Conservation (phyloP, 2,113 vertebrate genomes). For the Canis aureus region DNA sequence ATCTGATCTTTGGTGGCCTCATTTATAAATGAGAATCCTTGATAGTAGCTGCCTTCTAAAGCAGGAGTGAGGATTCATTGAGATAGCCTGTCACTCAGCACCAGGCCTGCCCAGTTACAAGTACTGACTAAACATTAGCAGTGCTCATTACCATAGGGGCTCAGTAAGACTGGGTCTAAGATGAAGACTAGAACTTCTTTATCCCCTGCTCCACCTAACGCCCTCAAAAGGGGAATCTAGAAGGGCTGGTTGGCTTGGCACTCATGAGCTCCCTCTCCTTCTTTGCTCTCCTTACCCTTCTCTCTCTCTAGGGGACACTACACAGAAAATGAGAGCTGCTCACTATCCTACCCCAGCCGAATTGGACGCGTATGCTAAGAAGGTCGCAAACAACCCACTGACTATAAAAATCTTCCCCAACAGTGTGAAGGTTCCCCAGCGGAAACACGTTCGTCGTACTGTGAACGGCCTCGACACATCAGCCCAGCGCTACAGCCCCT, state of each 20-base stretch:
- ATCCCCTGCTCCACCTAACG: not conserved
- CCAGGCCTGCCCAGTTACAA: not conserved
- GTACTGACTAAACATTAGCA: not conserved
- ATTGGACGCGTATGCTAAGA: conserved; percentile 99
- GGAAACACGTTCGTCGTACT: conserved; percentile 98
- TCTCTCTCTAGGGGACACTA: conserved; percentile 97
- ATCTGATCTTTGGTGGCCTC: conserved; percentile 8
- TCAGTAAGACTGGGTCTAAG: not conserved
- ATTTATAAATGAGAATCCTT: not conserved
- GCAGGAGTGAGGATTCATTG: not conserved
- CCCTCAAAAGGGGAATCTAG: conserved; percentile 51
- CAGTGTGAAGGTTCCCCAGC: conserved; percentile 99
- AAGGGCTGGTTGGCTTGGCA: conserved; percentile 79
- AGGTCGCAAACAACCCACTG: conserved; percentile 99
- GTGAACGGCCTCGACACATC: conserved; percentile 99
- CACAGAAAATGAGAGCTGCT: conserved; percentile 99
- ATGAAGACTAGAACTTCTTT: not conserved
- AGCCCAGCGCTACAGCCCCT: conserved; percentile 98
- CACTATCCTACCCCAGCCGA: conserved; percentile 99
- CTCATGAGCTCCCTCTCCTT: conserved; percentile 83
- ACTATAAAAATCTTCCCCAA: conserved; percentile 99
- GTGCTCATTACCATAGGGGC: not conserved
- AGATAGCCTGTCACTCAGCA: not conserved
- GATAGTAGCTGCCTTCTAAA: not conserved
- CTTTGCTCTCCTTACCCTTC: conserved; percentile 81